Evolutionary conservation across 2,888 invertebrate genomes (phyloP).

Genomic region (Sesamia inferens): DNA sequence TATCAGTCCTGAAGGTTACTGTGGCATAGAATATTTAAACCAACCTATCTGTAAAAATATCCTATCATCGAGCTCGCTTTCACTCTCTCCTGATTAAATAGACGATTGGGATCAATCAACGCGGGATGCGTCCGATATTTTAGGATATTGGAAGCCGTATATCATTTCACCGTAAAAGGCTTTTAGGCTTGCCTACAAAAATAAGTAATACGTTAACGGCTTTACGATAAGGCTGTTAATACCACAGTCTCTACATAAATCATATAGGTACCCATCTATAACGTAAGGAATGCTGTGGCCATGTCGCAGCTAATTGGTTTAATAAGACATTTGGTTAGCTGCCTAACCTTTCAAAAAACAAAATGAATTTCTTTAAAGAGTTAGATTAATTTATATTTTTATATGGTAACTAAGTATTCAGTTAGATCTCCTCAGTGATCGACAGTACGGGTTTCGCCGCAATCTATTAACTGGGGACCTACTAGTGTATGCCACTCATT

Average conservation of each 20-base stretch:
- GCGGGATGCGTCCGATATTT: constrained; percentile 60
- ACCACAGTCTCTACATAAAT: background rate
- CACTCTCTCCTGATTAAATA: constrained; percentile 50
- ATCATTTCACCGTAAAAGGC: constrained; percentile 54
- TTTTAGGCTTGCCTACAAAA: constrained; percentile 40
- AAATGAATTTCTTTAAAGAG: too few species aligned
- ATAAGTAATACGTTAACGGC: constrained; percentile 36
- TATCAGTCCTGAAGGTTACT: background rate
- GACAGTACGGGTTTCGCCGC: too few species aligned
- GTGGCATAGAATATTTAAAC: background rate
- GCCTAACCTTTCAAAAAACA: too few species aligned
- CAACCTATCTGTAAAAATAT: constrained; percentile 9
- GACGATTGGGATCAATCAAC: constrained; percentile 64
- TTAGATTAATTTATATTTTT: too few species aligned
- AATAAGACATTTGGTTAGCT: too few species aligned
- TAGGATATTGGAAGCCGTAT: constrained; percentile 50
- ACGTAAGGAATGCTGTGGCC: background rate
- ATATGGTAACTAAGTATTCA: too few species aligned
- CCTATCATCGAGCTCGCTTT: constrained; percentile 30
- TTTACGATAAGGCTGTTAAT: constrained; percentile 35
- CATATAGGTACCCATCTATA: background rate
- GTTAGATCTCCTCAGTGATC: too few species aligned
- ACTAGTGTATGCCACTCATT: too few species aligned
- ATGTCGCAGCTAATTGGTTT: too few species aligned
- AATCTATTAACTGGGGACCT: too few species aligned